phyloP scores from a whole-genome alignment of 1,140 invertebrate genomes.

The Bicyclus anynana region DNA sequence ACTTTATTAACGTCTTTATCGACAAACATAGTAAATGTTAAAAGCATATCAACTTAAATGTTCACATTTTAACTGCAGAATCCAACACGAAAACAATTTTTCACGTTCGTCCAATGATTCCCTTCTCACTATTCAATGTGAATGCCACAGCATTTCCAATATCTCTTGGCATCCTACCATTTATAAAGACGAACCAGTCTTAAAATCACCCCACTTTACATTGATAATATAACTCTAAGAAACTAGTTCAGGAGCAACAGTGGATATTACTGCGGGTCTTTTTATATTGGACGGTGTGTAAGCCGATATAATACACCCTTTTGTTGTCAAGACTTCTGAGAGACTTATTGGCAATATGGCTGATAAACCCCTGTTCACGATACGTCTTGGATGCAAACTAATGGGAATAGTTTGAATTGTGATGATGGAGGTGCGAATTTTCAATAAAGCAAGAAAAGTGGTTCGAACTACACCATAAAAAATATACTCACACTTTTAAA shows the following conservation, averaged over 20 bases:
- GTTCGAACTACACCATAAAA: constrained; percentile 9
- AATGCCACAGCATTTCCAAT: constrained; percentile 32
- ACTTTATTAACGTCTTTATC: too few relatives aligned
- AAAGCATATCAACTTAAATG: background rate
- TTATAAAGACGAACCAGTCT: constrained; percentile 26
- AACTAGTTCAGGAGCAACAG: constrained; percentile 14
- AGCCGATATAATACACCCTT: constrained; percentile 24
- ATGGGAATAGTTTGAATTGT: constrained; percentile 34
- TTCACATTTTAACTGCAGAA: background rate
- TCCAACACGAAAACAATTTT: background rate
- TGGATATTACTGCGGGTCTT: constrained; percentile 13
- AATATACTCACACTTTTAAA: background rate
- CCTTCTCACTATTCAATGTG: constrained; percentile 23
- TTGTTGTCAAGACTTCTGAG: constrained; percentile 30
- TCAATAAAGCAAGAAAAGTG: constrained; percentile 19
- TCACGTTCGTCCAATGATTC: constrained; percentile 7
- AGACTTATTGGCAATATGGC: constrained; percentile 34
- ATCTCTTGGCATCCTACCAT: constrained; percentile 26
- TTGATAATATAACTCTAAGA: constrained; percentile 10
- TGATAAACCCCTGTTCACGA: constrained; percentile 31
- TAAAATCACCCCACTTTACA: constrained; percentile 16
- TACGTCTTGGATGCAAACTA: constrained; percentile 33
- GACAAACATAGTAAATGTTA: background rate
- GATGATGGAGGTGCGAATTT: constrained; percentile 19
- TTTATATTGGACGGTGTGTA: constrained; percentile 24